Base-by-base conservation (phyloP, 2,113 vertebrate species). In the Thymallus thymallus region DNA sequence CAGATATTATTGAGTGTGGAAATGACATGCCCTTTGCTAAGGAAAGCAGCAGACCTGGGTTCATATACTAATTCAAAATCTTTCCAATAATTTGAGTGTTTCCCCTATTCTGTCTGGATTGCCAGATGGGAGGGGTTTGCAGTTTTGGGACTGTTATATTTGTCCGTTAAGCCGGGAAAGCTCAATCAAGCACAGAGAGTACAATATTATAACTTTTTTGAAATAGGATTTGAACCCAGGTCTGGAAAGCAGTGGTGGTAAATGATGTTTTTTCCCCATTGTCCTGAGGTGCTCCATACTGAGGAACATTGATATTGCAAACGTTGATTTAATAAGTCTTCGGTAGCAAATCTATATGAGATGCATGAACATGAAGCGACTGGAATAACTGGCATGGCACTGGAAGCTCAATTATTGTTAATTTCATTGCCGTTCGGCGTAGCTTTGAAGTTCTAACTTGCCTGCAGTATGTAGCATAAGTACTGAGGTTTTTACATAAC, bases 401-500 rank as follows among this genome's bases (percentile, higher is more conserved):
- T 60, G n/a, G 56, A 60, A 60, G n/a, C 56, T 13, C 56, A 60
- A 60, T 22, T n/a, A 60, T 22, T 10, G 56, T 60, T 22, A 22
- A 60, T 22, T 22, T n/a, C 2, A 22, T 60, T 60, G 56, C 13
- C 5, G 4, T 55, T 55, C 51, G 3, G 51, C 23, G 56, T 60
- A 32, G 29, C 65, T 72, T 23, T 68, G 62, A 26, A 69, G 60
- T 65, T 29, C 46, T 45, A n/a, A 16, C 9, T 55, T 73, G 26
- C 14, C 65, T 61, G 64, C 51, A 70, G 76, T 60, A 35, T 63
- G 76, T n/a, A 22, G 56, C 18, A 60, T 22, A 22, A 60, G 56
- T 60, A 22, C 56, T 51, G 26, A 61, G 51, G n/a, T n/a, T 60
- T 60, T 60, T 22, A 7, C n/a, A 7, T 5, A n/a, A 6, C 23